Evolutionary conservation across 2,888 invertebrate species (phyloP), one percentile per base, ranked within the genome.

Genomic region (Lasius fuliginosus): DNA sequence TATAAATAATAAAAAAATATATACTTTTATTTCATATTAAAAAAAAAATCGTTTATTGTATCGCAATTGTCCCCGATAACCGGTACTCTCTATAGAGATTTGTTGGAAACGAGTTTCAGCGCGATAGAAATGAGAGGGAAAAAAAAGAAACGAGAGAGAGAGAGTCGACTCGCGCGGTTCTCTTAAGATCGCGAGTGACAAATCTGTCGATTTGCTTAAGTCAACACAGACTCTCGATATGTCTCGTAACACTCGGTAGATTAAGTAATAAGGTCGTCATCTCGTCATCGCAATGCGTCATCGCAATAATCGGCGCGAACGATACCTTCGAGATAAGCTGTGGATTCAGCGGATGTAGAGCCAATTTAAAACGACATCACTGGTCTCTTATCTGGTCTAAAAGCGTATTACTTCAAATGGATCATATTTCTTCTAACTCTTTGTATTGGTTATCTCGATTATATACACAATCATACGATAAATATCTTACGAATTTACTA

Each of bases 1-100:
- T 76, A 76, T 83, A 75, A 83, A 83, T 84, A 90, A 90, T 87
- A 90, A 89, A 88, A 90, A 87, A 62, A 85, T 87, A 87, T 86
- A 90, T 88, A 90, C 30, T 30, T 36, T 5, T 88, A 92, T 90
- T 92, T 84, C 88, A 84, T 89, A 87, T 89, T 91, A 90, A 88
- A 90, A 92, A 92, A 92, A 92, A 92, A 92, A 92, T 91, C 86
- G 87, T 90, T 91, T 90, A 91, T 93, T 92, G 92, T 93, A 90
- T 0, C 88, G 82, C 85, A 87, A 82, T 88, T 89, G 91, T 90
- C 88, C 89, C 85, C 89, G 90, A 87, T 90, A 90, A 90, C 92
- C 86, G 90, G 89, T 91, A 91, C 92, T 90, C 88, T 88, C 91
- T 91, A 92, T 92, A 91, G 89, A 92, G 91, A 92, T 92, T 93